phyloP scores from a whole-genome alignment of 2,797 vertebrate genomes.

The Delichon dasypus region DNA sequence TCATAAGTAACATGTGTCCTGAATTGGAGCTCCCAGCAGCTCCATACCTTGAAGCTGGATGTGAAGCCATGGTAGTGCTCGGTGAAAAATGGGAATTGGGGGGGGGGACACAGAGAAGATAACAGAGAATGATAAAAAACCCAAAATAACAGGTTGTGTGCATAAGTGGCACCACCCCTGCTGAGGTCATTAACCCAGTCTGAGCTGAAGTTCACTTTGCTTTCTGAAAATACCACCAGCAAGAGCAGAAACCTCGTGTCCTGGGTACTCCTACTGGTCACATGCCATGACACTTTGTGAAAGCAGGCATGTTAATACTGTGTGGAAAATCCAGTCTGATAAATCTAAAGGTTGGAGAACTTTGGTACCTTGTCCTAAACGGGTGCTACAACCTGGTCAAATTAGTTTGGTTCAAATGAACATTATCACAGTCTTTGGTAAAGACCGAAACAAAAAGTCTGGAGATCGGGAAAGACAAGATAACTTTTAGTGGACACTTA shows the following conservation, averaged over 20 bases:
- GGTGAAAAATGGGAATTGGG: not conserved
- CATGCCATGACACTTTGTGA: not conserved
- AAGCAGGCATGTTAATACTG: not conserved
- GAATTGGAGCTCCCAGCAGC: not conserved
- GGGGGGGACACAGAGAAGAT: not conserved
- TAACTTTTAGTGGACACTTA: not conserved
- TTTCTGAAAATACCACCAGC: not conserved
- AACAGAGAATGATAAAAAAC: not conserved
- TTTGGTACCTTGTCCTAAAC: fast-evolving
- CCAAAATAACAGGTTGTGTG: not conserved
- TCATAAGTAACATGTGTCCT: not conserved
- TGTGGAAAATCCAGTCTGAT: not conserved
- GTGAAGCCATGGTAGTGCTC: not conserved
- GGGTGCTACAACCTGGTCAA: not conserved
- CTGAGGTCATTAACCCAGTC: not conserved
- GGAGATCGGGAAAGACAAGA: not conserved
- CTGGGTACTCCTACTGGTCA: not conserved
- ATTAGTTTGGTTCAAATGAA: not conserved
- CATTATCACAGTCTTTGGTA: not conserved
- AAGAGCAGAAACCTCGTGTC: not conserved
- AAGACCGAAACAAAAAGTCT: not conserved
- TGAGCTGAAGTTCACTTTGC: not conserved
- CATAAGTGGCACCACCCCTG: not conserved
- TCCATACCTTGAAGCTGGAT: not conserved
- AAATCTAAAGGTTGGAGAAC: not conserved